These are phyloP conservation scores for Diaphora mendica DNA, from an alignment of 2,888 invertebrate species.

Conservation along the genomic window DNA sequence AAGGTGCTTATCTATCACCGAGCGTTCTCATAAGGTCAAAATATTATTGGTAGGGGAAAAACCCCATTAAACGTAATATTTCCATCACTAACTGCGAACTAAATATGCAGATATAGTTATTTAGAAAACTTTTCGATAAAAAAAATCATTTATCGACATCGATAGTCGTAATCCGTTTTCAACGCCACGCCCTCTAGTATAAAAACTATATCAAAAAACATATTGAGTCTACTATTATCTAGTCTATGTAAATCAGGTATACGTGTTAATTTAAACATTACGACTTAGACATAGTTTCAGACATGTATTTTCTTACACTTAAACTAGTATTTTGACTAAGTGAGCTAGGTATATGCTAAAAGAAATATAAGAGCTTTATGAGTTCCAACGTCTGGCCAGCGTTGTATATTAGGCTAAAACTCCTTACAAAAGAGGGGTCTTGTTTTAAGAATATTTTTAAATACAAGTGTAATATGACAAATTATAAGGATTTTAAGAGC, in stretches of 20 bases:
- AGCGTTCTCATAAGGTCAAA: too few relatives aligned
- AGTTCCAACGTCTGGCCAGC: background rate
- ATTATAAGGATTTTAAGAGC: too few relatives aligned
- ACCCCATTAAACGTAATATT: too few relatives aligned
- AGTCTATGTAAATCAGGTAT: slow-evolving; percentile 75
- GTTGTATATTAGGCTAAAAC: background rate
- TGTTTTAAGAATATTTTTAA: background rate
- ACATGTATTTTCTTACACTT: slow-evolving; percentile 84
- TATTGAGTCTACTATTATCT: slow-evolving; percentile 62
- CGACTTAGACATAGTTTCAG: slow-evolving; percentile 87
- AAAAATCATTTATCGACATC: slow-evolving; percentile 27
- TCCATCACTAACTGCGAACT: background rate
- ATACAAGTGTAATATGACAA: background rate
- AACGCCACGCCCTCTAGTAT: slow-evolving; percentile 32
- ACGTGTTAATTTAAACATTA: slow-evolving; percentile 63
- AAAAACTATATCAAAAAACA: slow-evolving; percentile 55
- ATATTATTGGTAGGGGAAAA: too few relatives aligned
- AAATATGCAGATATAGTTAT: background rate
- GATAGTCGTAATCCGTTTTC: background rate
- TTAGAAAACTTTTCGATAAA: background rate
- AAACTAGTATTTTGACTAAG: slow-evolving; percentile 55
- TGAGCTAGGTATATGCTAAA: slow-evolving; percentile 25
- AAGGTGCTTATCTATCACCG: too few relatives aligned
- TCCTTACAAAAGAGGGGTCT: too few relatives aligned
- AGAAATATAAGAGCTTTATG: slow-evolving; percentile 16